Evolutionary conservation across 92 coral and sea anemone genomes (phyloP).

Genomic region (Epizoanthus illoricatus): DNA sequence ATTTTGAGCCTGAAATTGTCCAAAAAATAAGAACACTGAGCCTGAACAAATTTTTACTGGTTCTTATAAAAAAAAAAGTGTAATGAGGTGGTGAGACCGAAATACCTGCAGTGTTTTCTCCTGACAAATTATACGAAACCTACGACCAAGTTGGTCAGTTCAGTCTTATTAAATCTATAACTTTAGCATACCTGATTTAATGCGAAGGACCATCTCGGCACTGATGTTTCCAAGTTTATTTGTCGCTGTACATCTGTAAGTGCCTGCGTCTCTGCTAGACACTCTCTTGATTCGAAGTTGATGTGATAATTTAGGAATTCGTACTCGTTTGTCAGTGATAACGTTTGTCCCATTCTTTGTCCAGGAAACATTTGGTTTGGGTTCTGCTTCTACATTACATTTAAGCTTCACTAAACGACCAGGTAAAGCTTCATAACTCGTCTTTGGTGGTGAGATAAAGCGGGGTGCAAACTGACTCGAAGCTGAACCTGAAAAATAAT

Average conservation of each 20-base stretch:
- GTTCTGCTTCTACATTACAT: constrained; percentile 4
- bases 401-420: constrained; percentile 6
- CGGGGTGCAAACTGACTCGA: constrained; percentile 17
- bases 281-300: constrained; percentile 22
- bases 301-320: neutral
- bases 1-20: no score
- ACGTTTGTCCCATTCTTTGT: neutral
- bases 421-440: neutral
- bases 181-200: constrained; percentile 18
- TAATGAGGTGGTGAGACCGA: no score
- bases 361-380: constrained; percentile 27
- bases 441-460: constrained; percentile 6
- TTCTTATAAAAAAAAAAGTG: no score
- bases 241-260: constrained; percentile 5
- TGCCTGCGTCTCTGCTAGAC: neutral
- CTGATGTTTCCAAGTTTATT: constrained; percentile 23
- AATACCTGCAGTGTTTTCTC: no score
- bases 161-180: no score
- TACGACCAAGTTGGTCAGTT: no score
- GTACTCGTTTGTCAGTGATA: neutral
- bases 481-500: neutral
- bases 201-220: constrained; percentile 10
- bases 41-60: no score
- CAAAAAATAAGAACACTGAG: no score
- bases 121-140: no score